Conservation (phyloP, 2,797 vertebrate genomes). For the Ibycter americanus region DNA sequence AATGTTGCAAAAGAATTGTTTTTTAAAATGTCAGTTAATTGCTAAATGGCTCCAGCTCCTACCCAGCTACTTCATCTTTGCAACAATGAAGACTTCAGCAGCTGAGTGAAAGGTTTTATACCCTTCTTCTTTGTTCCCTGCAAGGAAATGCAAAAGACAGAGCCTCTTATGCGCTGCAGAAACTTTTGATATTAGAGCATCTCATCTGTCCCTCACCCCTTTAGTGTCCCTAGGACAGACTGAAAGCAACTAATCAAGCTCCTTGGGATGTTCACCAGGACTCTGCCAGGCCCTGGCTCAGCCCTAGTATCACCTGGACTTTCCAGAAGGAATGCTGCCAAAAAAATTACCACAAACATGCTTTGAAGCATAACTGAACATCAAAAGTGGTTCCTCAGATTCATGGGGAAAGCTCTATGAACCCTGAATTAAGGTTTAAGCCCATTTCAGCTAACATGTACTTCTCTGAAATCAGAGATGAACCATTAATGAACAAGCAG, state of each 20-base stretch:
- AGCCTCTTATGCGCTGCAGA: not conserved
- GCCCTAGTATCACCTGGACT: not conserved
- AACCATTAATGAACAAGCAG: not conserved
- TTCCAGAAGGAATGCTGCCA: not conserved
- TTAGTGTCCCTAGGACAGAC: not conserved
- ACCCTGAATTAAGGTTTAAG: not conserved
- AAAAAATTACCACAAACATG: not conserved
- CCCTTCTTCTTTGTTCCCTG: not conserved
- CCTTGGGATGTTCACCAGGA: not conserved
- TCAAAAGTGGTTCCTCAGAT: not conserved
- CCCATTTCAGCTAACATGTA: not conserved
- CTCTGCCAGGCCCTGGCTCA: not conserved
- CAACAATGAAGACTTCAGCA: not conserved
- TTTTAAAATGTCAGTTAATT: conserved; percentile 63
- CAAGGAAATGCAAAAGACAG: not conserved
- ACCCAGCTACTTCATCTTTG: conserved; percentile 21
- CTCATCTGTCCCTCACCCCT: not conserved
- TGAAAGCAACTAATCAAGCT: not conserved
- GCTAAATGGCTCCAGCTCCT: conserved; percentile 29
- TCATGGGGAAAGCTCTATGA: rapidly evolving
- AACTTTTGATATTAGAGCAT: not conserved
- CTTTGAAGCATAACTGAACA: not conserved
- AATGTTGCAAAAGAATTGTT: conserved; percentile 74
- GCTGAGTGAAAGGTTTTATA: conserved; percentile 2
- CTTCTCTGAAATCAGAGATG: not conserved